Evolutionary conservation across 2,797 vertebrate species (phyloP).

Genomic region (Danio albolineatus): DNA sequence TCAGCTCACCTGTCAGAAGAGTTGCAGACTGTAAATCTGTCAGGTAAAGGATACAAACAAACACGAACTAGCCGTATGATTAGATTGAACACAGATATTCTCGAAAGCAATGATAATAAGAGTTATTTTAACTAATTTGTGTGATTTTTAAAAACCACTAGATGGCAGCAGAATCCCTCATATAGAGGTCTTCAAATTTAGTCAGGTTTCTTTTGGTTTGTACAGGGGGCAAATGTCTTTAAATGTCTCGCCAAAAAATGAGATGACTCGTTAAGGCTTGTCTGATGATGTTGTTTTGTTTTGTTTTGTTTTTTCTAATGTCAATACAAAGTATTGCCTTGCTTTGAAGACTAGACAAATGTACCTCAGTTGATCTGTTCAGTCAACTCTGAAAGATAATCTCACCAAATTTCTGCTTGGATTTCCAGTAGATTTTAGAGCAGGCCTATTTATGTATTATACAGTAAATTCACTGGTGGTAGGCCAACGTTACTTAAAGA

Average conservation of each 20-base stretch:
- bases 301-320: neutral
- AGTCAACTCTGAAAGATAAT: neutral
- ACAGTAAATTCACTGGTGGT: too few species aligned
- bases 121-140: neutral
- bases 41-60: neutral
- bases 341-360: neutral
- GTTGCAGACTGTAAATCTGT: neutral
- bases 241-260: neutral
- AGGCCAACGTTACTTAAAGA: neutral
- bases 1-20: neutral
- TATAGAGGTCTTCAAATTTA: neutral
- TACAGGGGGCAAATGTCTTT: conserved; percentile 6
- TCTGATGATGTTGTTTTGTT: neutral
- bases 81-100: neutral
- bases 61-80: neutral
- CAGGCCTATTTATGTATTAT: neutral
- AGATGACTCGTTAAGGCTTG: neutral
- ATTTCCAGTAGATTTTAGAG: neutral
- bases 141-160: conserved; percentile 12
- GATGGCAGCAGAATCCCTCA: conserved; percentile 27
- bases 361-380: neutral
- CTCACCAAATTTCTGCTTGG: neutral
- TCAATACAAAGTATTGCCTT: neutral
- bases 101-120: neutral
- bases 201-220: neutral